Base-by-base conservation (phyloP, 2,888 invertebrate species). In the Odontocerum albicorne region DNA sequence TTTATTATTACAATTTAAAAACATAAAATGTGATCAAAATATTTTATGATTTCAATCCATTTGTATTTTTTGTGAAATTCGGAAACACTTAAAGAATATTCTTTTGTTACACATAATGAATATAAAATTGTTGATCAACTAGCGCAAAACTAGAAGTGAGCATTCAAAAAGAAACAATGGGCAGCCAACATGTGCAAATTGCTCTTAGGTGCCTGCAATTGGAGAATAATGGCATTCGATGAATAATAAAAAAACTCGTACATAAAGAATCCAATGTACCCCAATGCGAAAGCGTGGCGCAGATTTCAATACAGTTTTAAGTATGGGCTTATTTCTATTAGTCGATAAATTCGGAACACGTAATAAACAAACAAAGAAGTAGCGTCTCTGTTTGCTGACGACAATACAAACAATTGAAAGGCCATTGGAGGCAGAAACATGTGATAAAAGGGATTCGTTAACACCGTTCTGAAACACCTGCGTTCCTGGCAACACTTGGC, bases 281-380 rank as follows among this genome's bases (percentile, higher is more conserved):
- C 50, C 42, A 50, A 42, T 44, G 40, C 44, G 31, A 51, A 51
- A 51, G 38, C 36, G 51, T 51, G 43, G 32, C 36, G 15, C 12
- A 13, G 31, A 35, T 35, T 35, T 51, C 44, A 38, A 33, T 51
- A 43, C 22, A 44, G 20, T 51, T 51, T 44, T 44, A 43, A 44
- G 51, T 38, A 13, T 27, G 2, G 32, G 27, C 16, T 38, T 16
- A 46, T 47, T 27, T 46, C 15, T 20, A 13, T 15, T 20, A 22
- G 33, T 20, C 16, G 47, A 47, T 47, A 36, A 22, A 47, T 47
- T 42, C 46, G 46, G 27, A 33, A 22, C 51, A 46, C 35, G 53
- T 44, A 50, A 54, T 58, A 58, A 58, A 58, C 58, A 58, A 58
- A 58, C 49, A 58, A 50, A 55, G 50, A 45, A 43, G 53, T 33